Evolutionary conservation across 2,888 invertebrate genomes (phyloP).

Genomic region (Andrena fulva): DNA sequence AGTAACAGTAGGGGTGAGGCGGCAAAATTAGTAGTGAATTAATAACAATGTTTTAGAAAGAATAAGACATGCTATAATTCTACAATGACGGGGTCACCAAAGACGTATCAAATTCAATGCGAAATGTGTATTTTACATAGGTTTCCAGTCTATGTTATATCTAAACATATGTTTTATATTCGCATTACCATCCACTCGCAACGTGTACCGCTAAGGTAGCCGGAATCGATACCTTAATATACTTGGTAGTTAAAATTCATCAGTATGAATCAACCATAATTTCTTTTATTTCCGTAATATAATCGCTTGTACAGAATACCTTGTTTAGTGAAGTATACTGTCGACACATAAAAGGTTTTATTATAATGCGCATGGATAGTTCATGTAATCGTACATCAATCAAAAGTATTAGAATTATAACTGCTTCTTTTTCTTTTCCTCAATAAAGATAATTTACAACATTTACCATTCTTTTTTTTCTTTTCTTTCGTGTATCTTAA

Average conservation of each 20-base stretch:
- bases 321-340: conserved; percentile 75
- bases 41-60: not conserved
- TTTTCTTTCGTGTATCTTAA: conserved; percentile 67
- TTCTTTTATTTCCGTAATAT: conserved; percentile 76
- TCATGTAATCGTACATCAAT: conserved; percentile 76
- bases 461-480: conserved; percentile 70
- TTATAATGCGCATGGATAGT: conserved; percentile 78
- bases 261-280: conserved; percentile 78
- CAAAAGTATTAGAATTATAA: conserved; percentile 79
- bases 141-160: conserved; percentile 54
- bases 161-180: conserved; percentile 52
- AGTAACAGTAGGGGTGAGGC: not conserved
- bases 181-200: conserved; percentile 42
- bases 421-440: conserved; percentile 52
- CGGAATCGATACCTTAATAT: conserved; percentile 29
- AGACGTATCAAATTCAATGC: conserved; percentile 33
- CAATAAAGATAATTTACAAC: conserved; percentile 80
- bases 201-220: conserved; percentile 42
- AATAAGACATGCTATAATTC: not conserved
- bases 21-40: not conserved
- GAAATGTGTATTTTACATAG: conserved; percentile 62
- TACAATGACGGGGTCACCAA: conserved; percentile 22
- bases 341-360: conserved; percentile 76
- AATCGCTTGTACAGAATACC: conserved; percentile 79
- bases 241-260: conserved; percentile 40